A percentile compares a stretch with the other conserved stretches of the same genome.
These are phyloP conservation scores for Cyanistes caeruleus DNA, from an alignment of 2,113 vertebrate genomes.

Conservation along the genomic window DNA sequence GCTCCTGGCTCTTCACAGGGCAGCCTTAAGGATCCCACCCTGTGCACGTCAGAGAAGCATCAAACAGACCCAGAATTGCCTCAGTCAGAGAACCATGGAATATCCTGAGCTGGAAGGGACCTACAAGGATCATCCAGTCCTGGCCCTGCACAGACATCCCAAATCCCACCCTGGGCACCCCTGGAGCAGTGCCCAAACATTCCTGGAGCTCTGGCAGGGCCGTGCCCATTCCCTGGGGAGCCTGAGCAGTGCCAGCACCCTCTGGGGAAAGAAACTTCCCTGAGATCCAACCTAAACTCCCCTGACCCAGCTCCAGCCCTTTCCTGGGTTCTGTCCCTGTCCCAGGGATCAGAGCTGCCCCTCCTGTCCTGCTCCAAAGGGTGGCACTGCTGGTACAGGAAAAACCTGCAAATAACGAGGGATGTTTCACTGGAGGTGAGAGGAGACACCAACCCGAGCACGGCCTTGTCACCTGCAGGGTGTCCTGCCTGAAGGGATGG, in stretches of 20 bases:
- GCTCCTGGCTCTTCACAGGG: background rate
- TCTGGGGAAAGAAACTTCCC: background rate
- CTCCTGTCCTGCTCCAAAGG: background rate
- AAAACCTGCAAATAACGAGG: fast-evolving
- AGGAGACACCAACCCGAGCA: background rate
- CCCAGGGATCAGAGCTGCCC: too few species aligned
- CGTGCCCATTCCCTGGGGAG: background rate
- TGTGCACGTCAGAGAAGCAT: fast-evolving
- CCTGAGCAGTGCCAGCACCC: background rate
- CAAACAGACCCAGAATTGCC: fast-evolving
- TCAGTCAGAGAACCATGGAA: background rate
- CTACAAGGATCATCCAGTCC: background rate
- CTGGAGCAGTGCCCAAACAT: fast-evolving
- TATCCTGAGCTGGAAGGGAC: background rate
- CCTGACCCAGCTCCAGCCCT: background rate
- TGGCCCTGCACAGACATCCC: background rate
- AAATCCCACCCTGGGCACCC: background rate
- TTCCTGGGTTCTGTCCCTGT: background rate
- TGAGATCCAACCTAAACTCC: background rate
- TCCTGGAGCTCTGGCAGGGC: background rate
- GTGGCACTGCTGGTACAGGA: background rate
- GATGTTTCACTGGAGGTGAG: background rate
- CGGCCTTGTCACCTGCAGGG: background rate
- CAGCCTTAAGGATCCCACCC: background rate
- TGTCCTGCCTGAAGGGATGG: background rate